Evolutionary conservation across 2,113 vertebrate genomes (phyloP).

Genomic region (Naja naja): DNA sequence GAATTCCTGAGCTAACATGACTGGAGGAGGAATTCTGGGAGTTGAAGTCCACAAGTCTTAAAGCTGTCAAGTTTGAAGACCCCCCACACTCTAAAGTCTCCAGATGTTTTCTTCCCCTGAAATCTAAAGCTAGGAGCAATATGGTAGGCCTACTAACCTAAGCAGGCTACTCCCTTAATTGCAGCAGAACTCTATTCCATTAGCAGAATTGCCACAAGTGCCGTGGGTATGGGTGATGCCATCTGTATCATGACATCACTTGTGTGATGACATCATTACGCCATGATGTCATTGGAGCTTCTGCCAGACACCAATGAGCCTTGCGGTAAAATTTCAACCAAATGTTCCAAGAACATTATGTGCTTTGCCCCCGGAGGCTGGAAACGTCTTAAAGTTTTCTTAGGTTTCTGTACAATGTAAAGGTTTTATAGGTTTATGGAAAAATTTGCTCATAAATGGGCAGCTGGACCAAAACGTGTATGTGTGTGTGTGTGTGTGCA

Average conservation of each 20-base stretch:
- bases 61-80: too few relatives aligned
- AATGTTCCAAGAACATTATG: neutral
- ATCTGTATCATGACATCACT: neutral
- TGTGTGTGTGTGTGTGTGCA: too few relatives aligned
- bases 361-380: neutral
- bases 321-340: neutral
- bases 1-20: too few relatives aligned
- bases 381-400: neutral
- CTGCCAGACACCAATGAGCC: neutral
- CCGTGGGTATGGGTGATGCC: neutral
- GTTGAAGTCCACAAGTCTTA: too few relatives aligned
- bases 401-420: neutral
- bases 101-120: neutral
- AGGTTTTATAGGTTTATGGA: neutral
- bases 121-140: neutral
- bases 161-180: neutral
- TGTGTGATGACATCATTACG: neutral
- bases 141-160: neutral
- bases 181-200: neutral
- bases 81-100: neutral
- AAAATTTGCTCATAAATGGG: neutral
- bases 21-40: too few relatives aligned
- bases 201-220: neutral
- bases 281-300: neutral
- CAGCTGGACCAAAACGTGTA: neutral